phyloP scores from a whole-genome alignment of 35 echinoderm and acorn worm species.

The Stichopus chloronotus region DNA sequence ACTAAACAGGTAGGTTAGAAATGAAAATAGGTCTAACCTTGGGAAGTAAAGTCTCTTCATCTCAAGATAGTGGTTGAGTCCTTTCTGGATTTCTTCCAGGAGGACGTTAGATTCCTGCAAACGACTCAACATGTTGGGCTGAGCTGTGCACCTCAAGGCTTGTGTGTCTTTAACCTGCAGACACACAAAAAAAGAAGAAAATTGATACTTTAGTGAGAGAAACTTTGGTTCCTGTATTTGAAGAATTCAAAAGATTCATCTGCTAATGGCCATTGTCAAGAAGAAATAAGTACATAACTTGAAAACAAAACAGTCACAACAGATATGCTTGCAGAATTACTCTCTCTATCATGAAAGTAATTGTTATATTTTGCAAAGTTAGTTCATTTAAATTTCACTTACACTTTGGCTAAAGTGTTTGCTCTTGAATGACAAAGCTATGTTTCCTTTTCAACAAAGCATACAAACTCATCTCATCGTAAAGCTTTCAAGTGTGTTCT shows the following conservation, averaged over 20 bases:
- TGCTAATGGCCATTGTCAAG: not conserved
- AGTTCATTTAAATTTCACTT: too few species aligned
- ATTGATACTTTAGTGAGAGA: not conserved
- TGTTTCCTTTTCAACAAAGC: too few species aligned
- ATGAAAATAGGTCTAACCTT: conserved; percentile 50
- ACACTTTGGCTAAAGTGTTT: too few species aligned
- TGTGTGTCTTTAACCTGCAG: conserved; percentile 91
- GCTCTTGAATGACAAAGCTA: too few species aligned
- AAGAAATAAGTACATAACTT: too few species aligned
- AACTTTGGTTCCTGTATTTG: not conserved
- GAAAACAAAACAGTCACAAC: too few species aligned
- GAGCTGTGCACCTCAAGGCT: conserved; percentile 86
- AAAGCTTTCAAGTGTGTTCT: too few species aligned
- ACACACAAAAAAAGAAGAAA: conserved; percentile 22
- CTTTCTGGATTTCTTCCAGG: conserved; percentile 98
- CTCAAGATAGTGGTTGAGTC: conserved; percentile 96
- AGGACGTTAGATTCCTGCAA: conserved; percentile 92
- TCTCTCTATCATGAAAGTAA: too few species aligned
- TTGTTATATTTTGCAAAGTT: too few species aligned
- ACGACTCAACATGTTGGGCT: conserved; percentile 96
- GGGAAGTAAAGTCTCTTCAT: conserved; percentile 99
- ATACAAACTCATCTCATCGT: too few species aligned
- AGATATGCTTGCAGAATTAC: too few species aligned
- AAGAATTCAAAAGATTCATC: not conserved
- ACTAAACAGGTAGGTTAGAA: too few species aligned